Base-by-base conservation (phyloP, 64 coral and sea anemone species). In the Montipora cactus region DNA sequence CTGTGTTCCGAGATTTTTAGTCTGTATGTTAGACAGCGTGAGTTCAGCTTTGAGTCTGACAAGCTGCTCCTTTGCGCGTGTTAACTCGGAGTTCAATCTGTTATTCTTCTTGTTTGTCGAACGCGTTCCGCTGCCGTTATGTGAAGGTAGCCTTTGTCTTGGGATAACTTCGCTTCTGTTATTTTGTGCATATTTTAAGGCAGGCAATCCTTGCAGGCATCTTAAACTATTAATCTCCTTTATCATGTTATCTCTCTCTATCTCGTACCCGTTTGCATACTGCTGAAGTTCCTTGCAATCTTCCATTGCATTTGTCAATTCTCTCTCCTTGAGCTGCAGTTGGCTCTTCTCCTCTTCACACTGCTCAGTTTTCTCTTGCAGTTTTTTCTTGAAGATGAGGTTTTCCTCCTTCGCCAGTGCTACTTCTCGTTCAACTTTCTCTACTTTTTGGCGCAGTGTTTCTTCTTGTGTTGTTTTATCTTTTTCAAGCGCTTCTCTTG, bases 1-100 rank as follows among this genome's bases (percentile, higher is more conserved):
- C 18, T 98, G 96, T 0, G 89, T 89, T 22, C 96, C 93, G 19
- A 98, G 89, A 52, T 98, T 95, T 67, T 79, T 79, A 7, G 96
- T 98, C 59, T 98, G 96, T 70, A 98, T 83, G 48, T 95, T 98
- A 1, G 96, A 98, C 15, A 95, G n/a, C 6, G 96, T 98, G 14
- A 98, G 71, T 22, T 98, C 96, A 5, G 86, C 89, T 52, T 98
- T 98, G 5, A 98, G 73, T 20, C 90, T 90, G 5, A 98, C 69
- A 14, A 98, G 89, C 79, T 94, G 93, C 15, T 98, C 93, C 37
- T 98, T 98, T 7, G 96, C 96, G 25, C 87, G 85, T 16, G 69
- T 84, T 44, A 98, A 74, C 49, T 98, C 96, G 7, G 89, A 75
- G 28, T 95, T 98, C 21, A 98, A 78, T 50, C 91, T 92, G 19